phyloP scores from a whole-genome alignment of 2,888 invertebrate species.

The Nephrocerus scutellatus region DNA sequence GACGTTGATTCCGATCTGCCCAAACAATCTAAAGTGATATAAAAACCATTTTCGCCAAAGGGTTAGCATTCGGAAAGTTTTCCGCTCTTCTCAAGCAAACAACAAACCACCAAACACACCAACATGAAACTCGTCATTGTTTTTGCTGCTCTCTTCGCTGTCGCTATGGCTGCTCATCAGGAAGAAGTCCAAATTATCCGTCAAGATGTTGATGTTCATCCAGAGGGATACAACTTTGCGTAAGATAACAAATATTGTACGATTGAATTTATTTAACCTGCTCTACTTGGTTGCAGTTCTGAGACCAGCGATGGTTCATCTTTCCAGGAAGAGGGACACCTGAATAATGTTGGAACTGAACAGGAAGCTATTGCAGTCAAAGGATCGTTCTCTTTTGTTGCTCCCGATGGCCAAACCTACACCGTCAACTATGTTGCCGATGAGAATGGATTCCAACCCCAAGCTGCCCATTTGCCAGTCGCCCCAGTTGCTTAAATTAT shows the following conservation, averaged over 20 bases:
- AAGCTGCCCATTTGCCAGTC: constrained; percentile 48
- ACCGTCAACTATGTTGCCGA: constrained; percentile 47
- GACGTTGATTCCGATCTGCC: too few species aligned
- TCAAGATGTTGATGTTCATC: too few species aligned
- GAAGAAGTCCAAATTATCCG: constrained; percentile 52
- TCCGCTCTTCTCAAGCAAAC: too few species aligned
- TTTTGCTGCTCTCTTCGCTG: constrained; percentile 36
- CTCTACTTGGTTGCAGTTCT: constrained; percentile 45
- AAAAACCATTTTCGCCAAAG: too few species aligned
- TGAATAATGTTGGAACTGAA: constrained; percentile 50
- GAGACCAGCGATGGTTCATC: constrained; percentile 51
- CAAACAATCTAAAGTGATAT: too few species aligned
- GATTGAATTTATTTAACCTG: too few species aligned
- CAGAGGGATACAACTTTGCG: too few species aligned
- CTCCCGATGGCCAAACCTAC: constrained; percentile 52
- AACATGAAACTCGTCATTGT: constrained; percentile 42
- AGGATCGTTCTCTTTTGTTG: constrained; percentile 51
- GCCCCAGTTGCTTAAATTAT: too few species aligned
- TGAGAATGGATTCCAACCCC: constrained; percentile 44
- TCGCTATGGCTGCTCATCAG: constrained; percentile 32
- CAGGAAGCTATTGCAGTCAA: constrained; percentile 48
- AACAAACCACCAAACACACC: constrained; percentile 15
- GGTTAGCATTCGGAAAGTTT: too few species aligned
- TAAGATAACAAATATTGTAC: too few species aligned
- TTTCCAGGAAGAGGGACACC: constrained; percentile 49